Base-by-base conservation (phyloP, 2,797 vertebrate species). In the Anguilla anguilla region DNA sequence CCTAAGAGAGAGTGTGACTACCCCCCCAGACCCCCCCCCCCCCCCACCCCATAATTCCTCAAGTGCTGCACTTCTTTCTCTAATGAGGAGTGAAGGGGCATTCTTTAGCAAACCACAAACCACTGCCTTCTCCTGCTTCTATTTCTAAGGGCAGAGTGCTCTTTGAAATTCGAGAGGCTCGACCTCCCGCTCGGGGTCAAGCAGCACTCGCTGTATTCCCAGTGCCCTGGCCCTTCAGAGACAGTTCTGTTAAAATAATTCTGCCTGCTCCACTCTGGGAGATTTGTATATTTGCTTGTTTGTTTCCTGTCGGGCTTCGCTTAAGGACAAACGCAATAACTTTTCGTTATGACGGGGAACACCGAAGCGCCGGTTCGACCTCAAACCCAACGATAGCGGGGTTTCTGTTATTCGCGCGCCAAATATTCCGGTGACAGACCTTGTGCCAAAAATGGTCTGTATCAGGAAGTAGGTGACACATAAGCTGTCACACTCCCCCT, bases 341-440 rank as follows among this genome's bases (percentile, higher is more conserved):
- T 90, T 92, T 93, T 92, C 92, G 92, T 92, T 92, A 86, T 84
- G 74, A 79, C 3, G 13, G 35, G 2, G 31, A 77, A 77, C 35
- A 35, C 13, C 11, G 3, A 88, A 77, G 85, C 90, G 89, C 90
- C 89, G 92, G 90, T 85, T 86, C 84, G 83, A 51, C 84, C 85
- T 89, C 31, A 85, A 72, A 89, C 91, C 88, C 88, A 91, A 90
- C 84, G 17, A 85, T 51, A 86, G 82, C 83, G 55, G 74, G 25
- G 13, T 89, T 91, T 89, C 92, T 19, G 87, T 51, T 84, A 91
- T 93, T 91, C 55, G 85, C 83, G 43, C 57, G 46, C 19, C 79
- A 74, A 72, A 88, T 93, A 89, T 61, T 28, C 67, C 19, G 35
- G 28, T 89, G 84, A 90, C 87, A 90, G 87, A 64, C 31, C 77